These are phyloP conservation scores for Agrypnus murinus DNA, from an alignment of 2,888 invertebrate species.

Conservation along the genomic window DNA sequence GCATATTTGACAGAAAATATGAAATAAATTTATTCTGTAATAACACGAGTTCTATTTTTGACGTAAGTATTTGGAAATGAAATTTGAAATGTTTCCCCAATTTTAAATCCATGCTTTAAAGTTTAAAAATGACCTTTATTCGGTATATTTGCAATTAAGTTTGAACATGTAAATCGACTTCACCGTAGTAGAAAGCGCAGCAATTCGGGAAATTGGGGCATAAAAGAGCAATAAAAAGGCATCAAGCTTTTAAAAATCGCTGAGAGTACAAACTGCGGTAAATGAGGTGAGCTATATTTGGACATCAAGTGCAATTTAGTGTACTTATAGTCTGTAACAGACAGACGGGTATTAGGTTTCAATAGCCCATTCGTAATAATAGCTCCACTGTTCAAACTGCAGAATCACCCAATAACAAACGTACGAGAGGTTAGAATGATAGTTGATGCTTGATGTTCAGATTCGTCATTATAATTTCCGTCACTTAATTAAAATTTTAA, in stretches of 20 bases:
- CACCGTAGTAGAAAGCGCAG: conserved; percentile 32
- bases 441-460: neutral
- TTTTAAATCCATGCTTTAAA: neutral
- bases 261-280: conserved; percentile 57
- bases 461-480: conserved; percentile 12
- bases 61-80: too few relatives aligned
- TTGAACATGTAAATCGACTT: conserved; percentile 36
- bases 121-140: conserved; percentile 13
- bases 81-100: neutral
- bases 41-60: too few relatives aligned
- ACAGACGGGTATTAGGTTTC: conserved; percentile 53
- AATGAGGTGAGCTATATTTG: conserved; percentile 57
- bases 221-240: conserved; percentile 44
- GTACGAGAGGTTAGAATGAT: neutral
- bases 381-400: conserved; percentile 38
- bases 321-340: conserved; percentile 52
- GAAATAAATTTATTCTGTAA: too few relatives aligned
- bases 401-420: conserved; percentile 39
- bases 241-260: conserved; percentile 55
- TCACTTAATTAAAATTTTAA: conserved; percentile 24
- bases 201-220: conserved; percentile 29
- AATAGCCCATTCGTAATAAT: conserved; percentile 50
- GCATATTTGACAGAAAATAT: too few relatives aligned
- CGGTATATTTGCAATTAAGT: conserved; percentile 34
- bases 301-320: conserved; percentile 58